phyloP scores from a whole-genome alignment of 2,113 vertebrate genomes.

The Vidua macroura region DNA sequence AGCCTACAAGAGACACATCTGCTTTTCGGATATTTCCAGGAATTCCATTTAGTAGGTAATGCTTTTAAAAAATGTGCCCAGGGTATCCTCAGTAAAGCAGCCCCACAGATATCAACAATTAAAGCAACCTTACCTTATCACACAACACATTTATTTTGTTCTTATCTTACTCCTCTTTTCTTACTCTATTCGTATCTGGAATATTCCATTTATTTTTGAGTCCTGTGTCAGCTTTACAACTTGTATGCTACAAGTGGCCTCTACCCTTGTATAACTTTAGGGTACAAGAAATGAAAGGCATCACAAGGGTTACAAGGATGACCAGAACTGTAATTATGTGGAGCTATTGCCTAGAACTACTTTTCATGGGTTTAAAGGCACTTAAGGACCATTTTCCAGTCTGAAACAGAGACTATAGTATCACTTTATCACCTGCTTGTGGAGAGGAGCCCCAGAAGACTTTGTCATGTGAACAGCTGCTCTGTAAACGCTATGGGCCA shows the following conservation, averaged over 20 bases:
- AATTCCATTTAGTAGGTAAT: neutral
- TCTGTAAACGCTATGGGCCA: neutral
- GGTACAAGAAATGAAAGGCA: neutral
- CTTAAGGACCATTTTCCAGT: neutral
- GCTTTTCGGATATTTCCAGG: neutral
- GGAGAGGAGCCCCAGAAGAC: neutral
- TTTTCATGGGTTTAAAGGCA: neutral
- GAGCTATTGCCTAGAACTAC: neutral
- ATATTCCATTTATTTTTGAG: neutral
- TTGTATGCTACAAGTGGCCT: neutral
- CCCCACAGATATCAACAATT: rapidly evolving
- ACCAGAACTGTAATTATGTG: neutral
- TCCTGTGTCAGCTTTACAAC: neutral
- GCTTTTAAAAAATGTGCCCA: neutral
- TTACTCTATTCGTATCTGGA: neutral
- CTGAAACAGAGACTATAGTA: neutral
- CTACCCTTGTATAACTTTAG: neutral
- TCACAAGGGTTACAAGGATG: neutral
- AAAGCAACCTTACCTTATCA: neutral
- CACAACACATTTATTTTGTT: neutral
- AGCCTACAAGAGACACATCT: neutral
- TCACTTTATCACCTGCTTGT: neutral
- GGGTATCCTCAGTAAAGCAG: neutral
- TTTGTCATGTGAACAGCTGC: neutral
- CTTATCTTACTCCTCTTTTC: neutral